Evolutionary conservation across 2,113 vertebrate species (phyloP).

Genomic region (Prunella himalayana): DNA sequence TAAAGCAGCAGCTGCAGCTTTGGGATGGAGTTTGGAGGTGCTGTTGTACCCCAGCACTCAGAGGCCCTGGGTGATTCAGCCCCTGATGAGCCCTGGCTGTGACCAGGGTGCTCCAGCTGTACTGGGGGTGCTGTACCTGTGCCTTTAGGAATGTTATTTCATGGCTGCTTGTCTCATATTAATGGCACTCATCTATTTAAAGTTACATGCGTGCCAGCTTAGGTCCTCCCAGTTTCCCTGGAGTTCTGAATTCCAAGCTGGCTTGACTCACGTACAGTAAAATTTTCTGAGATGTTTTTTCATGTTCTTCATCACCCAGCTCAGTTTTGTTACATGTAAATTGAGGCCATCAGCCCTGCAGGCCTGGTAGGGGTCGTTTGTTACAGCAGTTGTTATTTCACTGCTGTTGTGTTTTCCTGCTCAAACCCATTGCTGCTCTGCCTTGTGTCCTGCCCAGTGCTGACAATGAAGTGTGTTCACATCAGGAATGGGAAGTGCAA

Average conservation of each 20-base stretch:
- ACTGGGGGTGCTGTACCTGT: background rate
- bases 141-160: background rate
- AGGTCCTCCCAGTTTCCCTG: background rate
- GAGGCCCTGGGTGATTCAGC: background rate
- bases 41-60: rapidly evolving
- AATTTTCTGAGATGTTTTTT: background rate
- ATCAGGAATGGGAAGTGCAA: background rate
- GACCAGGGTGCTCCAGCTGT: background rate
- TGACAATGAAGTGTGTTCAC: rapidly evolving
- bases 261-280: background rate
- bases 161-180: background rate
- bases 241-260: background rate
- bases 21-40: background rate
- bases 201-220: rapidly evolving
- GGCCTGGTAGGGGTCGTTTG: background rate
- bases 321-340: background rate
- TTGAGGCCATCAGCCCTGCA: background rate
- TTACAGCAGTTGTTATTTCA: rapidly evolving
- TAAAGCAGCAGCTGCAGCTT: background rate
- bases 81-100: background rate
- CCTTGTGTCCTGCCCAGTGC: background rate
- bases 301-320: background rate
- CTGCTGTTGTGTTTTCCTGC: background rate
- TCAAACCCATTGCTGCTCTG: background rate
- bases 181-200: background rate